Evolutionary conservation across 2,113 vertebrate species (phyloP).

Genomic region (Lepus americanus): DNA sequence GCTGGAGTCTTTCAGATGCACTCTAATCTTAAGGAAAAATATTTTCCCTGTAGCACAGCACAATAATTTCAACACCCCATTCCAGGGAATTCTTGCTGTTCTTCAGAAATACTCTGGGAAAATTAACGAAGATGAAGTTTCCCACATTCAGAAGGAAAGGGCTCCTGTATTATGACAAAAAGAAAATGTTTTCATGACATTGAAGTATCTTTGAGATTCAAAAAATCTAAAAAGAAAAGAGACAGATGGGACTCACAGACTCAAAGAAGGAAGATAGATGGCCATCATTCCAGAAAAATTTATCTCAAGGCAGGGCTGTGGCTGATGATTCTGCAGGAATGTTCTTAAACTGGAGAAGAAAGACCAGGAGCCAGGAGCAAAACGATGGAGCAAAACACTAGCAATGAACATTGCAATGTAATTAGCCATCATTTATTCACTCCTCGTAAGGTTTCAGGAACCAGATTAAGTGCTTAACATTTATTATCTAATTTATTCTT

Average conservation of each 20-base stretch:
- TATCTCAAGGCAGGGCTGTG: background rate
- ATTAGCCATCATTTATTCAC: background rate
- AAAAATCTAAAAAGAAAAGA: slow-evolving; percentile 21
- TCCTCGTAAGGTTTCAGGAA: background rate
- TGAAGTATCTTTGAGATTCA: background rate
- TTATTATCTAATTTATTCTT: background rate
- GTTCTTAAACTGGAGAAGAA: background rate
- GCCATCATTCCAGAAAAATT: background rate
- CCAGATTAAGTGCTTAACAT: background rate
- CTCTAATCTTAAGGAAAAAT: background rate
- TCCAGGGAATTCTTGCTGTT: background rate
- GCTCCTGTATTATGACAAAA: background rate
- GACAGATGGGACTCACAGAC: background rate
- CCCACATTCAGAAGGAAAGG: background rate
- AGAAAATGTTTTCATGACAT: background rate
- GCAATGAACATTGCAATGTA: background rate
- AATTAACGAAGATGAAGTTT: background rate
- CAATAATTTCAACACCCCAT: background rate
- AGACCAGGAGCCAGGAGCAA: background rate
- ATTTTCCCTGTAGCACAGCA: background rate
- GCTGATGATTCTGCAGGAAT: background rate
- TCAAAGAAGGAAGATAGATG: background rate
- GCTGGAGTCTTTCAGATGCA: background rate
- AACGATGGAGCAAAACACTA: slow-evolving; percentile 9
- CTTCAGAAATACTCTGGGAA: background rate